Percentiles rank a stretch among this genome's conserved stretches.
Conservation (phyloP, 1,140 invertebrate species). For the Apis cerana region DNA sequence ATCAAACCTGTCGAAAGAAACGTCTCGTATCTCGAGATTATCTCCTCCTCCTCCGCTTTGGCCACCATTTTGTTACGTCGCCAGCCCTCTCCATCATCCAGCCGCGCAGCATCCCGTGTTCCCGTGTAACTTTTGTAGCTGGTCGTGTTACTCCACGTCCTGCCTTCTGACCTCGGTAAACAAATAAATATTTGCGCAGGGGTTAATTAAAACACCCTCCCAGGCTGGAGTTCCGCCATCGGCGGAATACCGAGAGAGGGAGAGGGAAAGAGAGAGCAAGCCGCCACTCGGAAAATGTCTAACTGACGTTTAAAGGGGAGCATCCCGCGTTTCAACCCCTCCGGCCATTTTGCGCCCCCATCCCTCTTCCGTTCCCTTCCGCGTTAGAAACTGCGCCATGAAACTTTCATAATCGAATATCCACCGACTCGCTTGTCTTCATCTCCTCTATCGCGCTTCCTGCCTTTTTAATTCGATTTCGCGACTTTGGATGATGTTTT, state of each 20-base stretch:
- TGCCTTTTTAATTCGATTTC: no score
- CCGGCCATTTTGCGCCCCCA: background rate
- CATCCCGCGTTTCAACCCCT: background rate
- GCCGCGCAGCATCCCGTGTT: background rate
- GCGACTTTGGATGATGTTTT: no score
- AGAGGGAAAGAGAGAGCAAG: background rate
- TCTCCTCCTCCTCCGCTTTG: no score
- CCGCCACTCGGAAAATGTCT: background rate
- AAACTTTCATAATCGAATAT: slow-evolving; percentile 38
- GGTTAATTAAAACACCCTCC: slow-evolving; percentile 48
- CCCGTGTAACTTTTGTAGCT: slow-evolving; percentile 23
- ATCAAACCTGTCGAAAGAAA: background rate
- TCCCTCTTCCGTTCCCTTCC: no score
- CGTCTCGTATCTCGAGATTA: background rate
- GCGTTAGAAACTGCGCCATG: background rate
- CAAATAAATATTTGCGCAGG: slow-evolving; percentile 43
- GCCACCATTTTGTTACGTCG: no score
- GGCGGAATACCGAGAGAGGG: background rate
- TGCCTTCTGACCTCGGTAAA: slow-evolving; percentile 31
- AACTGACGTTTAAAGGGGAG: slow-evolving; percentile 37
- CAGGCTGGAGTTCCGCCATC: background rate
- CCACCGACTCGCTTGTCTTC: background rate
- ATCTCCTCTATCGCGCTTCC: background rate
- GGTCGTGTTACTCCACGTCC: slow-evolving; percentile 7
- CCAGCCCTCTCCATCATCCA: background rate